Conservation (phyloP, 92 coral and sea anemone genomes). For the Epizoanthus fatuus region DNA sequence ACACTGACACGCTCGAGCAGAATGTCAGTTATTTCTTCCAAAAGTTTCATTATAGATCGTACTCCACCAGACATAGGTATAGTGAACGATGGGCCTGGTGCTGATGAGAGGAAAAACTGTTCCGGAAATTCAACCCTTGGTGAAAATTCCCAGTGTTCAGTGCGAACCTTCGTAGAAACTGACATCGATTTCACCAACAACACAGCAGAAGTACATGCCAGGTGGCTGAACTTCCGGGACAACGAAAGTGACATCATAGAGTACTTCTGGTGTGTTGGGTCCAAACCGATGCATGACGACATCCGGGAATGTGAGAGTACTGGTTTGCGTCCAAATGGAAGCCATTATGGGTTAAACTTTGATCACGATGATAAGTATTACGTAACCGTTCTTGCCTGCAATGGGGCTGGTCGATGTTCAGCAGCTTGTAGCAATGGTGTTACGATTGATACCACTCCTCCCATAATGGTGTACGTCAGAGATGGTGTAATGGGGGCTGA, state of each 20-base stretch:
- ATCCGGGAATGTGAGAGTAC: slow-evolving; percentile 89
- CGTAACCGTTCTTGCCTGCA: slow-evolving; percentile 93
- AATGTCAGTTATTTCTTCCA: slow-evolving; percentile 20
- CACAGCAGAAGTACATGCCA: slow-evolving; percentile 83
- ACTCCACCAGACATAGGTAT: slow-evolving; percentile 81
- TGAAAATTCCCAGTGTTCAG: slow-evolving; percentile 88
- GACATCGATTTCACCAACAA: slow-evolving; percentile 88
- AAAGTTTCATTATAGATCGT: slow-evolving; percentile 82
- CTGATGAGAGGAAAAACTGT: slow-evolving; percentile 76
- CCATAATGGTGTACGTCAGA: slow-evolving; percentile 85
- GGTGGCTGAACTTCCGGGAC: slow-evolving; percentile 95
- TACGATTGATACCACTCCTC: slow-evolving; percentile 89
- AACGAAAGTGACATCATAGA: slow-evolving; percentile 86
- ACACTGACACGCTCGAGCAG: no score
- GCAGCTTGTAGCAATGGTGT: slow-evolving; percentile 90
- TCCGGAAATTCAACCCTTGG: slow-evolving; percentile 86
- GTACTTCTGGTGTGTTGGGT: slow-evolving; percentile 95
- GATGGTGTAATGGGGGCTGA: slow-evolving; percentile 97
- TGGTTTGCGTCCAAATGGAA: slow-evolving; percentile 83
- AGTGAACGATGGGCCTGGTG: slow-evolving; percentile 79
- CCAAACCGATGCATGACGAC: slow-evolving; percentile 83
- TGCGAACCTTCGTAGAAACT: slow-evolving; percentile 76
- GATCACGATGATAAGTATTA: slow-evolving; percentile 81
- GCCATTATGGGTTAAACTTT: slow-evolving; percentile 77
- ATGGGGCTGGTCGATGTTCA: slow-evolving; percentile 90